Evolutionary conservation across 2,113 vertebrate genomes (phyloP).

Genomic region (zebrafish (Danio rerio)): GRCz12tu NC_133189.1:50646001-50646500

Average conservation of each 20-base stretch:
- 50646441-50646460: too few relatives aligned
- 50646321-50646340: conserved; percentile 73
- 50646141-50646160: conserved; percentile 73
- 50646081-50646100: conserved; percentile 81
- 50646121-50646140: conserved; percentile 76
- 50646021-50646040: conserved; percentile 7
- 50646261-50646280: conserved; percentile 87
- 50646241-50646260: conserved; percentile 89
- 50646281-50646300: conserved; percentile 87
- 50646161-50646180: conserved; percentile 82
- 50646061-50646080: conserved; percentile 69
- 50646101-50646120: conserved; percentile 78
- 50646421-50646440: too few relatives aligned
- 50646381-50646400: too few relatives aligned
- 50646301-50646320: conserved; percentile 82
- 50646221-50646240: conserved; percentile 80
- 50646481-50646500: too few relatives aligned
- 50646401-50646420: too few relatives aligned
- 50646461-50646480: too few relatives aligned
- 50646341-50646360: not conserved
- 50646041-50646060: conserved; percentile 17
- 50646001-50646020: not conserved
- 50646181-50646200: conserved; percentile 90
- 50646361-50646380: too few relatives aligned
- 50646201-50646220: conserved; percentile 81